phyloP scores from a whole-genome alignment of 2,797 vertebrate species.

The Astyanax mexicanus region DNA sequence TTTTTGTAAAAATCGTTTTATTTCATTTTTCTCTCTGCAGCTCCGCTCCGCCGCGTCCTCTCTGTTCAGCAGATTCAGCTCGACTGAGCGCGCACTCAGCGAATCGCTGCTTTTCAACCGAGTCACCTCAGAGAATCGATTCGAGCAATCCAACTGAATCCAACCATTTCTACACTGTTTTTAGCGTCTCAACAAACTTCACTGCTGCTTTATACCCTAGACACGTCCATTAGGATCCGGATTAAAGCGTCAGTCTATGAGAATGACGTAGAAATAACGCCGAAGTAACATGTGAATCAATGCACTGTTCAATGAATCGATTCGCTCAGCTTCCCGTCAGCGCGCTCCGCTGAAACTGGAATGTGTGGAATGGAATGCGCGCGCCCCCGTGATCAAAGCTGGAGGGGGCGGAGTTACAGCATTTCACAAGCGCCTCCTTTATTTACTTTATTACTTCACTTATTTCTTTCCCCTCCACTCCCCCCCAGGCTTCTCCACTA shows the following conservation, averaged over 20 bases:
- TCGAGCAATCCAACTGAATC: neutral
- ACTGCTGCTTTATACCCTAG: no score
- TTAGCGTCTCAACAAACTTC: no score
- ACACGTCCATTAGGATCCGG: no score
- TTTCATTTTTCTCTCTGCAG: neutral
- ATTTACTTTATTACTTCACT: neutral
- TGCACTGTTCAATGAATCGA: neutral
- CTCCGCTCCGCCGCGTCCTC: neutral
- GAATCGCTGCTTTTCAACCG: neutral
- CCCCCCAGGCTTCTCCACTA: no score
- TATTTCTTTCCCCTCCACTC: no score
- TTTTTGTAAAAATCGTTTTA: neutral
- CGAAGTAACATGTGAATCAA: neutral
- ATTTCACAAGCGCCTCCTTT: neutral
- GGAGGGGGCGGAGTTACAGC: neutral
- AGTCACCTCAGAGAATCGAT: neutral
- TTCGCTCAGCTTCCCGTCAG: neutral
- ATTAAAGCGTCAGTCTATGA: no score
- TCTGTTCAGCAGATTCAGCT: neutral
- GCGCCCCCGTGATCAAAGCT: neutral
- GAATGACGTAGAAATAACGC: no score
- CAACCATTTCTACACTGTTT: no score
- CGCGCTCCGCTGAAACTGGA: neutral
- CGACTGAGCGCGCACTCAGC: neutral
- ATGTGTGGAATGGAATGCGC: conserved; percentile 25